A percentile compares a stretch with the other conserved stretches of the same genome.
Evolutionary conservation across 2,888 invertebrate species (phyloP).

Genomic region (Trichogramma dendrolimi): DNA sequence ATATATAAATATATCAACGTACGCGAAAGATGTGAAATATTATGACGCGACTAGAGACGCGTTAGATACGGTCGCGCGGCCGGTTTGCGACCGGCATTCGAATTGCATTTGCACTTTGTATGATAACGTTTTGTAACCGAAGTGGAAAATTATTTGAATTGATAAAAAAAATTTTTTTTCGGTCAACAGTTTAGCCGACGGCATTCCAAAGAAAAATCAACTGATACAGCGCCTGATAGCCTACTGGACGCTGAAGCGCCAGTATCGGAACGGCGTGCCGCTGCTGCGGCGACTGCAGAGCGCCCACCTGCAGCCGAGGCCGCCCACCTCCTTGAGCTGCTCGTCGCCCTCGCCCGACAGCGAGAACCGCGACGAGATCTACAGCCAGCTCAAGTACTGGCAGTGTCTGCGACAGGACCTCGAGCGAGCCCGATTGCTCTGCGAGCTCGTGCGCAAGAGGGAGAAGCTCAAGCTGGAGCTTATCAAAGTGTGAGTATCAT

Average conservation of each 20-base stretch:
- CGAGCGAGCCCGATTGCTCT: constrained; percentile 83
- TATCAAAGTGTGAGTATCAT: constrained; percentile 61
- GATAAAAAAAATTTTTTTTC: background rate
- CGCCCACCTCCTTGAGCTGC: constrained; percentile 42
- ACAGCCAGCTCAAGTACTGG: constrained; percentile 88
- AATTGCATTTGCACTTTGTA: too few species aligned
- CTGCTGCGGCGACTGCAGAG: constrained; percentile 79
- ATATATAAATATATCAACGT: too few species aligned
- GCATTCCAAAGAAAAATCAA: constrained; percentile 70
- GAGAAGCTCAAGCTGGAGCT: constrained; percentile 90
- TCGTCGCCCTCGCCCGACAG: constrained; percentile 46
- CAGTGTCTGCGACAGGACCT: constrained; percentile 89
- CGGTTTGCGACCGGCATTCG: too few species aligned
- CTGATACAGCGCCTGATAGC: constrained; percentile 86
- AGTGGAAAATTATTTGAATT: too few species aligned
- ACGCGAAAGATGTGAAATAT: too few species aligned
- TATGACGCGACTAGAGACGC: too few species aligned
- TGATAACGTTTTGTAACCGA: too few species aligned
- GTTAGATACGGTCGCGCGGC: too few species aligned
- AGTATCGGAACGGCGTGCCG: constrained; percentile 93
- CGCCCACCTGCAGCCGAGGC: constrained; percentile 48
- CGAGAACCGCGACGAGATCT: constrained; percentile 62
- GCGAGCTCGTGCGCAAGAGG: constrained; percentile 91
- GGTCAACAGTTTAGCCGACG: constrained; percentile 44
- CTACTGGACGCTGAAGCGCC: constrained; percentile 96